Conservation (phyloP, 2,113 vertebrate species). For the Prietella phreatophila region DNA sequence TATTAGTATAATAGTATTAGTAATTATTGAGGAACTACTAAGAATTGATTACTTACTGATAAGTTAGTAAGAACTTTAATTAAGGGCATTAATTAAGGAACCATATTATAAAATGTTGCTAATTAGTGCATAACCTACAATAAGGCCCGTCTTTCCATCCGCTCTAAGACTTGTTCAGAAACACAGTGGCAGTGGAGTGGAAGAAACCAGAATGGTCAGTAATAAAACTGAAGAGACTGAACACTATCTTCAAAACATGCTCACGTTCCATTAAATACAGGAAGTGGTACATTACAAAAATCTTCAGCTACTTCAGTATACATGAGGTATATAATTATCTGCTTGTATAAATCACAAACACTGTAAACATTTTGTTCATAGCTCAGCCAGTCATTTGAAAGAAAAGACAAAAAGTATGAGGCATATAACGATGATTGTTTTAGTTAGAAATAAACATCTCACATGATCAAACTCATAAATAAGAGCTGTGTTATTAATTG, state of each 20-base stretch:
- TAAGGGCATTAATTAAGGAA: neutral
- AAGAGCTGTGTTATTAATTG: slow-evolving; percentile 18
- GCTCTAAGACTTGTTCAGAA: slow-evolving; percentile 21
- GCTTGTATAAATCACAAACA: slow-evolving; percentile 48
- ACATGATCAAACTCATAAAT: neutral
- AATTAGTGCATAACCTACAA: slow-evolving; percentile 16
- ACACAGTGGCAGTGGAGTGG: slow-evolving; percentile 32
- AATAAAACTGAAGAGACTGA: slow-evolving; percentile 12
- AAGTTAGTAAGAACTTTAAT: neutral
- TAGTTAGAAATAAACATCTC: slow-evolving; percentile 15
- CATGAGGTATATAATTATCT: slow-evolving; percentile 54
- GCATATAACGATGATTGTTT: neutral
- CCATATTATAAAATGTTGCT: neutral
- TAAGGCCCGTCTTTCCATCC: slow-evolving; percentile 30
- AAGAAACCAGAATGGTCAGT: slow-evolving; percentile 35
- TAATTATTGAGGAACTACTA: neutral
- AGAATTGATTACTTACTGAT: neutral
- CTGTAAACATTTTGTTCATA: slow-evolving; percentile 51
- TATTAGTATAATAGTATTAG: neutral
- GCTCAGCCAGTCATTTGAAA: slow-evolving; percentile 27
- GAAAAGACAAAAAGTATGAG: slow-evolving; percentile 19
- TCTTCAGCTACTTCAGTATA: slow-evolving; percentile 21
- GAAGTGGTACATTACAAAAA: slow-evolving; percentile 39
- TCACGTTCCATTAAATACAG: neutral
- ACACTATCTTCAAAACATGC: neutral